Evolutionary conservation across 2,888 invertebrate species (phyloP).

Genomic region (Drosophila mercatorum): DNA sequence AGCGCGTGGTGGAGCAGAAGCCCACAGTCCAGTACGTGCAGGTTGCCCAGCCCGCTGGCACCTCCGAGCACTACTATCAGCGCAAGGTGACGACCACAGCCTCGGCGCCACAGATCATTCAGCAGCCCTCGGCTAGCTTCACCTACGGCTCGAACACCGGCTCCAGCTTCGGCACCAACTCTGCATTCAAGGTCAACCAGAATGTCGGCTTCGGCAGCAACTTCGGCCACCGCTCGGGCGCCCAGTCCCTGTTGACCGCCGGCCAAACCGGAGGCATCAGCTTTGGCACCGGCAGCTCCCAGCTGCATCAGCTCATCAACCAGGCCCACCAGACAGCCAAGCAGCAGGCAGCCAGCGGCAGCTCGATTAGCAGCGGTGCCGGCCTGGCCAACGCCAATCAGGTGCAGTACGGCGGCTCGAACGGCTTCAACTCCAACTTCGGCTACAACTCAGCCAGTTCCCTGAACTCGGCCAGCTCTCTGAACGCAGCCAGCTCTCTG

Average conservation of each 20-base stretch:
- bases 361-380: slow-evolving; percentile 50
- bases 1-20: slow-evolving; percentile 67
- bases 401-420: slow-evolving; percentile 50
- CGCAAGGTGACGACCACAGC: slow-evolving; percentile 66
- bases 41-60: slow-evolving; percentile 52
- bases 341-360: slow-evolving; percentile 73
- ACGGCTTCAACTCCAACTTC: slow-evolving; percentile 40
- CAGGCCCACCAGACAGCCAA: slow-evolving; percentile 83
- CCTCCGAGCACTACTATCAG: slow-evolving; percentile 78
- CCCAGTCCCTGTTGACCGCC: slow-evolving; percentile 16
- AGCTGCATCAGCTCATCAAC: slow-evolving; percentile 74
- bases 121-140: slow-evolving; percentile 44
- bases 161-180: slow-evolving; percentile 53
- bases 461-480: slow-evolving; percentile 52
- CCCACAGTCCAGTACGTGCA: slow-evolving; percentile 63
- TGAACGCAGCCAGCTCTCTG: slow-evolving; percentile 42
- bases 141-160: slow-evolving; percentile 41
- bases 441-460: slow-evolving; percentile 51
- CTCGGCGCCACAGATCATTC: slow-evolving; percentile 64
- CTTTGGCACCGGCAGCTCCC: slow-evolving; percentile 47
- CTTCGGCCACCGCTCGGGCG: slow-evolving; percentile 46
- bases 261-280: slow-evolving; percentile 18
- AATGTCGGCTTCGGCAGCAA: slow-evolving; percentile 43
- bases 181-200: slow-evolving; percentile 60
- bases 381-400: slow-evolving; percentile 64